Percentiles rank a stretch among this genome's conserved stretches.
Evolutionary conservation across 2,797 vertebrate species (phyloP).

Genomic region (Tragopan temminckii): DNA sequence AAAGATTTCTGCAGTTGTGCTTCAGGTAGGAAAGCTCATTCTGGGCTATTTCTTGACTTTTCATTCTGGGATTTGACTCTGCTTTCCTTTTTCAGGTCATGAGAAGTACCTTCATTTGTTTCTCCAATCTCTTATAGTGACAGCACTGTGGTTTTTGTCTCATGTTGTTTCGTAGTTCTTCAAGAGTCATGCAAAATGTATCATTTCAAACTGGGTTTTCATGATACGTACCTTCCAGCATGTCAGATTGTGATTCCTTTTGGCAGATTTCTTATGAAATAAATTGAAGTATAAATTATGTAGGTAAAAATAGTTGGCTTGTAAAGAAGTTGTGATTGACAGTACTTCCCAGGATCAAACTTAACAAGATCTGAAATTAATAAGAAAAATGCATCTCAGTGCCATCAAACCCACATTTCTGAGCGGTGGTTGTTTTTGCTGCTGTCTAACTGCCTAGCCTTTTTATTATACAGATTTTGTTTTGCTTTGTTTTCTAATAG

Average conservation of each 20-base stretch:
- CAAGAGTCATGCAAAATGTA: background rate
- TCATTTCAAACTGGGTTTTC: conserved; percentile 15
- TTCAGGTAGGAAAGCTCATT: conserved; percentile 24
- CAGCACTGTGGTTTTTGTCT: conserved; percentile 4
- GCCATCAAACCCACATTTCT: background rate
- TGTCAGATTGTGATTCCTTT: conserved; percentile 7
- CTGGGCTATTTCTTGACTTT: background rate
- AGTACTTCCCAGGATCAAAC: background rate
- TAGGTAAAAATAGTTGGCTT: background rate
- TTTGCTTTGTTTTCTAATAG: conserved; percentile 73
- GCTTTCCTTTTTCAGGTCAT: conserved; percentile 29
- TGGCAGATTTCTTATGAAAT: background rate
- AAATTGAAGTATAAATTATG: background rate
- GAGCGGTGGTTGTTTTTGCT: conserved; percentile 42
- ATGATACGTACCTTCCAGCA: background rate
- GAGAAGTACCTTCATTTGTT: conserved; percentile 45
- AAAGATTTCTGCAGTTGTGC: background rate
- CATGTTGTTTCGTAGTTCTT: background rate
- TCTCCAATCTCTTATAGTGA: conserved; percentile 29
- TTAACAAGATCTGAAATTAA: background rate
- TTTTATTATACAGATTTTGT: conserved; percentile 55
- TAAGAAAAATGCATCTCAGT: background rate
- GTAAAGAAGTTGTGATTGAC: conserved; percentile 5
- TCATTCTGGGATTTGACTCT: conserved; percentile 32
- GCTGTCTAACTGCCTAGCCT: conserved; percentile 39